Percentiles rank a stretch among this genome's conserved stretches.
Evolutionary conservation across 2,113 vertebrate species (phyloP).

Genomic region (Hypanus sabinus): DNA sequence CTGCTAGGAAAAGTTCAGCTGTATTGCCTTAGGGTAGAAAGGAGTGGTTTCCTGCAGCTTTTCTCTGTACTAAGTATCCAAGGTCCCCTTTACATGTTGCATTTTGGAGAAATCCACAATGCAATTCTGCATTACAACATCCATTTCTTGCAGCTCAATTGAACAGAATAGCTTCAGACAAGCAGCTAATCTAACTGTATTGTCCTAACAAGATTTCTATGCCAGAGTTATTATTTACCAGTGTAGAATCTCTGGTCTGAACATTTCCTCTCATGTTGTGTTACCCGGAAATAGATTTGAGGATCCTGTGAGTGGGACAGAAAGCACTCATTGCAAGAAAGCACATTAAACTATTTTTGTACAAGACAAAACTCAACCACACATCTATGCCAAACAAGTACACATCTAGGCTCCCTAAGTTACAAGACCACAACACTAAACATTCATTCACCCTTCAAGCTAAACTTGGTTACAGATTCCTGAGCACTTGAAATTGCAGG

Average conservation of each 20-base stretch:
- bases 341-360: no score
- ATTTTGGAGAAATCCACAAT: neutral
- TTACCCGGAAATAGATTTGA: no score
- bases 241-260: neutral
- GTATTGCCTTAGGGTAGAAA: neutral
- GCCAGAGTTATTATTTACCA: neutral
- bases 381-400: no score
- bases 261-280: neutral
- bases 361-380: no score
- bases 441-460: no score
- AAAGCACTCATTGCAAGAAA: no score
- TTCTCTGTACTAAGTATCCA: neutral
- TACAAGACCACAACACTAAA: no score
- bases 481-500: no score
- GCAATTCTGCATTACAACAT: neutral
- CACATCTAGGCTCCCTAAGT: no score
- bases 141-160: neutral
- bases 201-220: neutral
- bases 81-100: neutral
- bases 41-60: neutral
- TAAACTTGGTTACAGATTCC: no score
- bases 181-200: neutral
- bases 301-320: no score
- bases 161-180: neutral
- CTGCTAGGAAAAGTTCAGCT: neutral